Base-by-base conservation (phyloP, 1,140 invertebrate species). In the Lanistes nyassanus region DNA sequence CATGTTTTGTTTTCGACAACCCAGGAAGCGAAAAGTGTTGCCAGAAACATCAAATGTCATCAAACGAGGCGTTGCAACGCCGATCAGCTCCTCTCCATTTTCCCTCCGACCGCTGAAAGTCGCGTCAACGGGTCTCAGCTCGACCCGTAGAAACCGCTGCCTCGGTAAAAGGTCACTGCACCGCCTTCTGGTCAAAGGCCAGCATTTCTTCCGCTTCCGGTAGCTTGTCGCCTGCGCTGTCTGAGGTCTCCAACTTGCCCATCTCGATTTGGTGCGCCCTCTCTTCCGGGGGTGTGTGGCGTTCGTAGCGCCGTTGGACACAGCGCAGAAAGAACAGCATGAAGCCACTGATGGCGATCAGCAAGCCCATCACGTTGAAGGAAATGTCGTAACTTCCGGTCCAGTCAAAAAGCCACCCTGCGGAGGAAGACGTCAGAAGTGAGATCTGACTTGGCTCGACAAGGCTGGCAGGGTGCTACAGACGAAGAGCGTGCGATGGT, bases 251-350 rank as follows among this genome's bases (percentile, higher is more conserved):
- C 9, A 23, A 34, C 36, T 37, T 55, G 6, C 70, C 70, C 70
- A 72, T 72, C 23, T 72, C 70, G 13, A 60, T 60, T 34, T 62
- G 56, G 47, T 72, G 74, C 1, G 47, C 74, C 19, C 2, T 39
- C 37, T 58, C 39, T 2, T 70, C 62, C 2, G 67, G 36, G 34
- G 78, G 66, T 13, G 68, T n/a, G 21, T 56, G 56, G 3, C 72
- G 53, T 9, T 76, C 68, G 29, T 83, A 60, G 55, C 79, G 81
- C 16, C 84, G 73, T 87, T 95, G 93, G 39, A 97, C 83, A n/a
- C 92, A 89, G 2, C 96, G 96, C 83, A 98, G 94, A 62, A 92
- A 86, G 88, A 96, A 98, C 56, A 98, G 91, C 90, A 98, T 96
- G 9, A 95, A 31, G 16, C 97, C 97, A 88, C 95, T 97, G 31